These are phyloP conservation scores for Cygnus buccinator DNA, from an alignment of 2,113 vertebrate genomes.

Conservation along the genomic window DNA sequence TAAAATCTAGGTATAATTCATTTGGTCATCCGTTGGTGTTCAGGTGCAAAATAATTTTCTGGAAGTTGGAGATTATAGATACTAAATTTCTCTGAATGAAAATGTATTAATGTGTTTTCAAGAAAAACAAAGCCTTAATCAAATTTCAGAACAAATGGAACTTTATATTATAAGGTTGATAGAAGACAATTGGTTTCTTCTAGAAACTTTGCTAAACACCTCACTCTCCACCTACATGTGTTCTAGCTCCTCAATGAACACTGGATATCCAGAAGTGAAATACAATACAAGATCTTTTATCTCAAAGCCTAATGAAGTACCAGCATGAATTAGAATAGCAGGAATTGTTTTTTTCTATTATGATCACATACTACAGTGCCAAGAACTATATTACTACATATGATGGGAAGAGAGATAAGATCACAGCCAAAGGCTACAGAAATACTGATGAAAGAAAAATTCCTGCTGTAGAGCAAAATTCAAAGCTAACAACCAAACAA, in stretches of 20 bases:
- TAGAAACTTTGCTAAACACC: not conserved
- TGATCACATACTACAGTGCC: not conserved
- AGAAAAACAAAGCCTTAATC: not conserved
- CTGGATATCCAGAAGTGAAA: not conserved
- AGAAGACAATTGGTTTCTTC: not conserved
- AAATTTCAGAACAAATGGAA: not conserved
- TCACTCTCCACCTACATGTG: not conserved
- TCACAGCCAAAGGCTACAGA: not conserved
- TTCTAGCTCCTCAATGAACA: not conserved
- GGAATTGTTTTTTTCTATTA: not conserved
- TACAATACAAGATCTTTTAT: not conserved
- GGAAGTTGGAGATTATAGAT: not conserved
- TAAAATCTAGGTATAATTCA: not conserved
- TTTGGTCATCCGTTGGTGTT: not conserved
- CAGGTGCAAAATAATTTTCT: not conserved
- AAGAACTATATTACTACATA: not conserved
- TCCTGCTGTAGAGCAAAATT: not conserved
- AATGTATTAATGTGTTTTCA: fast-evolving
- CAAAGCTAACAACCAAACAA: not conserved
- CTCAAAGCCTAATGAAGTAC: not conserved
- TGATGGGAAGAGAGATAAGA: not conserved
- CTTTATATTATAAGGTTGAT: not conserved
- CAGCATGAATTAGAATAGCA: not conserved
- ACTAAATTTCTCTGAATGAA: not conserved
- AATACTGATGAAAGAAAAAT: not conserved